These are phyloP conservation scores for Capreolus pygargus DNA, from an alignment of 2,113 vertebrate genomes.

Conservation along the genomic window DNA sequence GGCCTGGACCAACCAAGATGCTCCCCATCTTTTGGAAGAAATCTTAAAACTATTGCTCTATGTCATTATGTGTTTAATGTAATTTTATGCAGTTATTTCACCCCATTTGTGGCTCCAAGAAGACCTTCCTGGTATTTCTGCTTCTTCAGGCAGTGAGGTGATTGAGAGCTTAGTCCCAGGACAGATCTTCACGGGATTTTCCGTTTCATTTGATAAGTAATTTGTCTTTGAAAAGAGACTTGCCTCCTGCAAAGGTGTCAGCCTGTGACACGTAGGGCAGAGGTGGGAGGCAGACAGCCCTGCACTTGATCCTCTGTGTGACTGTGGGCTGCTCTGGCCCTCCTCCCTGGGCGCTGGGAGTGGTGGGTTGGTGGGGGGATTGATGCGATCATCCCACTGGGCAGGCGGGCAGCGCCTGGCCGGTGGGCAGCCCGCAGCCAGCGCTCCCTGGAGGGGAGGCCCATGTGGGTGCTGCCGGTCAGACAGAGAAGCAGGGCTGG, in stretches of 20 bases:
- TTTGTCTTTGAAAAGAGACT: neutral
- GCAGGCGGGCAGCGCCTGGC: neutral
- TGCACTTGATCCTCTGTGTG: neutral
- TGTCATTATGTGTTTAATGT: neutral
- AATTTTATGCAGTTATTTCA: neutral
- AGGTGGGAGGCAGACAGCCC: neutral
- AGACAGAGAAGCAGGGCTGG: neutral
- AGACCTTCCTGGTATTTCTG: neutral
- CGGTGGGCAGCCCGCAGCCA: neutral
- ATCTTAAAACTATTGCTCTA: neutral
- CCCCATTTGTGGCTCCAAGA: neutral
- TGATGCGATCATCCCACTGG: neutral
- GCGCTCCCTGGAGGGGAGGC: too few species aligned
- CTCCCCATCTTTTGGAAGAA: neutral
- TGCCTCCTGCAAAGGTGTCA: neutral
- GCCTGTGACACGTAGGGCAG: neutral
- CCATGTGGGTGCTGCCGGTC: neutral
- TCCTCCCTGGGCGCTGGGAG: neutral
- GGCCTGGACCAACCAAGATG: neutral
- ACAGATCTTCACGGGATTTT: neutral
- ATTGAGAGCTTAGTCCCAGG: neutral
- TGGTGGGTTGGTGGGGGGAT: neutral
- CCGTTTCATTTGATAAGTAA: neutral
- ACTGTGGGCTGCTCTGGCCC: neutral
- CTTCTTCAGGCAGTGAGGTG: neutral